Conservation (phyloP, 2,888 invertebrate genomes). For the Drepanosiphum platanoidis region DNA sequence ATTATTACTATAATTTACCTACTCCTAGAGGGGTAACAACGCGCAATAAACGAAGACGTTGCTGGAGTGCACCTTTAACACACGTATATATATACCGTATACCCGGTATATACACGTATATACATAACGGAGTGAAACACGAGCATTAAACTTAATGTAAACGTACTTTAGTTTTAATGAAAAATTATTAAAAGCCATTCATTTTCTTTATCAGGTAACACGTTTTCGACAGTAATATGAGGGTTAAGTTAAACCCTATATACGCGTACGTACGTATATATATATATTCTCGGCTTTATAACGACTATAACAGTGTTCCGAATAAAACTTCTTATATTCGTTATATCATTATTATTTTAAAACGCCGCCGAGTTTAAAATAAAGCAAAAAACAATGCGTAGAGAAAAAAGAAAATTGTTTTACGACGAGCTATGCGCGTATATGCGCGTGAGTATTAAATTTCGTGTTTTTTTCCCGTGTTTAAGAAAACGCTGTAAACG, state of each 20-base stretch:
- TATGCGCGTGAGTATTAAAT: not conserved
- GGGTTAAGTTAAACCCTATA: not conserved
- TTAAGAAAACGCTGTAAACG: not conserved
- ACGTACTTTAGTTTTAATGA: conserved; percentile 21
- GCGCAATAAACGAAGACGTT: not conserved
- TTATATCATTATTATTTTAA: not conserved
- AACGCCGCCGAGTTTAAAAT: not conserved
- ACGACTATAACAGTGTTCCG: not conserved
- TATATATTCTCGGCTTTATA: not conserved
- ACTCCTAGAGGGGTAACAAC: not conserved
- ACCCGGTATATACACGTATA: not conserved
- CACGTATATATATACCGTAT: not conserved
- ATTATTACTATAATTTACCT: no score
- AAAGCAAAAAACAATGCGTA: no score
- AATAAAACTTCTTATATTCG: not conserved
- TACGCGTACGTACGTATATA: no score
- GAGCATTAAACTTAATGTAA: conserved; percentile 4
- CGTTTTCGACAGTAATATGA: not conserved
- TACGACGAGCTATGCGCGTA: no score
- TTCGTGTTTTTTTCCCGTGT: not conserved
- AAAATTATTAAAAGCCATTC: conserved; percentile 13
- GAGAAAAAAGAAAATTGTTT: no score
- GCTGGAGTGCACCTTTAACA: not conserved
- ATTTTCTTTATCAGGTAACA: conserved; percentile 33
- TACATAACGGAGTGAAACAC: conserved; percentile 10